These are phyloP conservation scores for Bedellia somnulentella DNA, from an alignment of 2,888 invertebrate species.

Conservation along the genomic window DNA sequence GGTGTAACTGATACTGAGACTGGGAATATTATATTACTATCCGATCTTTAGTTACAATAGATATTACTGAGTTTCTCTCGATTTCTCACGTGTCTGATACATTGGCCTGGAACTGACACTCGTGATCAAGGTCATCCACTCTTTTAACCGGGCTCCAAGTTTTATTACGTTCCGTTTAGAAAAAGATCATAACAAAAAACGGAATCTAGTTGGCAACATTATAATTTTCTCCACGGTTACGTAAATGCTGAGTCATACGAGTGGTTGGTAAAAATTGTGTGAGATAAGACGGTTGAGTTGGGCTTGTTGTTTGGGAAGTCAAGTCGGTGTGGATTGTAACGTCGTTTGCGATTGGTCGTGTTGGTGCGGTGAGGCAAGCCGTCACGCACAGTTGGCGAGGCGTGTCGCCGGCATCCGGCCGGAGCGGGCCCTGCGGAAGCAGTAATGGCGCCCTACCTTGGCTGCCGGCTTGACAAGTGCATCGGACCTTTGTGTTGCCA, in stretches of 20 bases:
- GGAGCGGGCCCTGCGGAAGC: slow-evolving; percentile 31
- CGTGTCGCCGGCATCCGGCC: slow-evolving; percentile 46
- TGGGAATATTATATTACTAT: no score
- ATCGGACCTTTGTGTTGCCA: slow-evolving; percentile 11
- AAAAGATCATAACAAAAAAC: slow-evolving; percentile 4
- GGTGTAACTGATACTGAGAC: no score
- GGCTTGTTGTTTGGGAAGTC: slow-evolving; percentile 1
- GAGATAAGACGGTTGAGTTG: no score
- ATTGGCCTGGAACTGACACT: slow-evolving; percentile 27
- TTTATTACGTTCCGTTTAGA: not conserved
- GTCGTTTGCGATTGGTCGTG: slow-evolving; percentile 14
- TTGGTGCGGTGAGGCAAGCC: slow-evolving; percentile 33
- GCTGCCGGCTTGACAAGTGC: slow-evolving; percentile 12
- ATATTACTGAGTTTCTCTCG: no score
- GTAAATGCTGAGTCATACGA: slow-evolving; percentile 13
- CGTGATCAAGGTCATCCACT: slow-evolving; percentile 29
- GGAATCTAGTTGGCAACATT: no score
- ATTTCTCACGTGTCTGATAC: slow-evolving; percentile 26
- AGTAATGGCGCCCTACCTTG: slow-evolving; percentile 25
- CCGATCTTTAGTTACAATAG: no score
- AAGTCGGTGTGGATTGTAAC: not conserved
- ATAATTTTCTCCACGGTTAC: slow-evolving; percentile 18
- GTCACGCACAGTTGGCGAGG: slow-evolving; percentile 38
- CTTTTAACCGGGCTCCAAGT: slow-evolving; percentile 1
- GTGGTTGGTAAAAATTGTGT: slow-evolving; percentile 7